phyloP scores from a whole-genome alignment of 2,888 invertebrate genomes.

The Stictocephala bisonia region DNA sequence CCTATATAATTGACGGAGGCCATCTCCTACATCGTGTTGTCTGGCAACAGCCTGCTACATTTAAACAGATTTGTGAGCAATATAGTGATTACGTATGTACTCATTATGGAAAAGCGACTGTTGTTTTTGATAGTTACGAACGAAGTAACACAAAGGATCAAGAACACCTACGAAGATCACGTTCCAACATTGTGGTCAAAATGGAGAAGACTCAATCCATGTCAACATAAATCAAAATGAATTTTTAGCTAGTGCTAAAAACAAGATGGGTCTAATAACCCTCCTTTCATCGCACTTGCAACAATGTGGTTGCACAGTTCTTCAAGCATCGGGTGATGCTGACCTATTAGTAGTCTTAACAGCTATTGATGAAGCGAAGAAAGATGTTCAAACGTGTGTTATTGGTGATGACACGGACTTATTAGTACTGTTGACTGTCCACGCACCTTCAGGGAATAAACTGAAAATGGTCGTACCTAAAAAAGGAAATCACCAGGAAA shows the following conservation, averaged over 20 bases:
- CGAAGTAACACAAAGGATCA: no score
- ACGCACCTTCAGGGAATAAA: no score
- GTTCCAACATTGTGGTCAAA: not conserved
- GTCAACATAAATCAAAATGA: not conserved
- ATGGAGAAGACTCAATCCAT: not conserved
- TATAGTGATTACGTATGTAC: no score
- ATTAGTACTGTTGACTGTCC: no score
- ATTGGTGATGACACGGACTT: no score
- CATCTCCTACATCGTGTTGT: not conserved
- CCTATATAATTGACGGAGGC: no score
- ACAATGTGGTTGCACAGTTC: not conserved
- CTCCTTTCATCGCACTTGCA: not conserved
- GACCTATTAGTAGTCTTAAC: not conserved
- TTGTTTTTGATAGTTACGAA: not conserved
- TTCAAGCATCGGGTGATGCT: not conserved
- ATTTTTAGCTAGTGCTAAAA: not conserved
- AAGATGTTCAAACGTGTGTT: no score
- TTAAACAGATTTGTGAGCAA: no score
- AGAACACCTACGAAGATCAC: no score
- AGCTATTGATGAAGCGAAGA: no score
- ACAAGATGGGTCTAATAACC: slow-evolving; percentile 2
- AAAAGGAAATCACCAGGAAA: not conserved
- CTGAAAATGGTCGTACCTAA: not conserved
- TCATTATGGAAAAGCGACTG: no score
- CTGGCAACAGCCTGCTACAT: no score